phyloP scores from a whole-genome alignment of 1,140 invertebrate species.

The Leptopilina clavipes region DNA sequence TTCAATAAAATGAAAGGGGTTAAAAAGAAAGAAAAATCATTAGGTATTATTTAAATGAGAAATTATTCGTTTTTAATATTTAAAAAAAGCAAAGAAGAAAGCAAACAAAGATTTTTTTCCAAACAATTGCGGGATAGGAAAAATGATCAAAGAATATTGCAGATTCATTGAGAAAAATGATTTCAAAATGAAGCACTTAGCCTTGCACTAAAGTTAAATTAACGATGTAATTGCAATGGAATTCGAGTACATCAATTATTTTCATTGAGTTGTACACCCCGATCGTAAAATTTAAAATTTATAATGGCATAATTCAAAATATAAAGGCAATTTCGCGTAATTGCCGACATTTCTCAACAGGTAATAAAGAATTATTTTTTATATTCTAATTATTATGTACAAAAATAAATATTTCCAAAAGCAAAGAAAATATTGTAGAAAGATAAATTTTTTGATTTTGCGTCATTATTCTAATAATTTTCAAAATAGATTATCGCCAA shows the following conservation, averaged over 20 bases:
- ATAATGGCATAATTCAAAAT: slow-evolving; percentile 13
- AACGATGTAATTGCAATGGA: slow-evolving; percentile 11
- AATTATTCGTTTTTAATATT: slow-evolving; percentile 1
- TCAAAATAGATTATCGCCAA: too few species aligned
- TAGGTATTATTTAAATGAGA: slow-evolving; percentile 1
- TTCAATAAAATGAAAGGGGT: too few species aligned
- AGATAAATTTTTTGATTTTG: too few species aligned
- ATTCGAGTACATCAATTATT: slow-evolving; percentile 20
- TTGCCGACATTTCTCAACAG: slow-evolving; percentile 2
- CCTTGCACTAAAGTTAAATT: slow-evolving; percentile 9
- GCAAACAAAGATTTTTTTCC: neutral
- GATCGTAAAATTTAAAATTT: neutral
- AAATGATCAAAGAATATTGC: neutral
- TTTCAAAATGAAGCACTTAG: neutral
- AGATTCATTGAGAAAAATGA: slow-evolving; percentile 4
- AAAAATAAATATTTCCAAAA: too few species aligned
- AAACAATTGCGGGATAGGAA: neutral
- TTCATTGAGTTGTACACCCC: slow-evolving; percentile 19
- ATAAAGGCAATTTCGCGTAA: neutral
- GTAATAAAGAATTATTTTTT: neutral
- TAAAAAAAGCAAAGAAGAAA: neutral
- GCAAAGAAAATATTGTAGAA: too few species aligned
- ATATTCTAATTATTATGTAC: too few species aligned
- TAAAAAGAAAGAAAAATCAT: too few species aligned
- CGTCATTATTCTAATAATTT: too few species aligned